Evolutionary conservation across 2,113 vertebrate species (phyloP), one percentile per base, ranked within the genome.

Genomic region (Andinoacara biseriatus): DNA sequence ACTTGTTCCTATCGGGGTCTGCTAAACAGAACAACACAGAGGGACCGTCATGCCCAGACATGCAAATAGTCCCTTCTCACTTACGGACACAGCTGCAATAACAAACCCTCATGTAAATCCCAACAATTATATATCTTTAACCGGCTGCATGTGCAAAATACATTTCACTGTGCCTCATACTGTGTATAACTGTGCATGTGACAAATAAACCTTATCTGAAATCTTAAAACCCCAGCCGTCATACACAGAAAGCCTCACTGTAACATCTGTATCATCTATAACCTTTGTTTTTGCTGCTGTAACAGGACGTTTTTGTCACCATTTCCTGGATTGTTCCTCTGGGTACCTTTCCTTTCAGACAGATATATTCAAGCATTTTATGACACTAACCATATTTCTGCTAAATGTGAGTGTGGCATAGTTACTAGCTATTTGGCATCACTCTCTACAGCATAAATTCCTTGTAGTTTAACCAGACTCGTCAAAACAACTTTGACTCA

Each of bases 1-100:
- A 62, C 31, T 5, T 61, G 29, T 61, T 33, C 58, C 26, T 60
- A 10, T 18, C 2, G 5, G 18, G 2, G 2, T 56, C 54, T n/a
- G 20, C 54, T 56, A 56, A 56, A n/a, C 54, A 56, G 60, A 62
- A 1, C 43, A 49, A 1, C 31, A 46, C 24, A 52, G 65, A 26
- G 0, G 24, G 10, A 52, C 29, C 2, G 3, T 31, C 24, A 7
- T 4, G 10, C 65, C 17, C 3, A 49, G 10, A 0, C 65, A 72
- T 26, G 2, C 65, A 5, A 69, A 58, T 17, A 58, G 74, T 5
- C 35, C 15, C 7, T 18, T 60, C 26, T 33, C 33, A 35, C 33
- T 35, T 35, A 35, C 7, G 7, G 33, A 9, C 33, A 35, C 33
- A 35, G 33, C 33, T 35, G 7, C 33, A 35, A 8, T 35, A 35